Conservation (phyloP, 2,888 invertebrate genomes). For the Saturnia japonica region DNA sequence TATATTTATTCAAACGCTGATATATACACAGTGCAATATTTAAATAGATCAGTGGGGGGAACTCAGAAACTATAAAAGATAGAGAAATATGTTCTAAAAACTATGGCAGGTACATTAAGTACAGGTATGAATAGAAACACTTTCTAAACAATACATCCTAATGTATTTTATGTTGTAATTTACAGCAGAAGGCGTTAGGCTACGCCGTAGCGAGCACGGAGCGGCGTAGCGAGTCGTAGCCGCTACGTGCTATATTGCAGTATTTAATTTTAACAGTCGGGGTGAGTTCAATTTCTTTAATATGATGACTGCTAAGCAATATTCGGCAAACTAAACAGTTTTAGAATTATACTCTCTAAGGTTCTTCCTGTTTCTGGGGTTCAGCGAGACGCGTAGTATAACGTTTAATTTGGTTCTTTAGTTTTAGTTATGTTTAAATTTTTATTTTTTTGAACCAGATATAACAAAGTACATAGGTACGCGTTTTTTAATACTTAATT, state of each 20-base stretch:
- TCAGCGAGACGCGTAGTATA: background rate
- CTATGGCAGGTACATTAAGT: too few relatives aligned
- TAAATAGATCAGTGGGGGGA: too few relatives aligned
- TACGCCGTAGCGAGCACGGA: background rate
- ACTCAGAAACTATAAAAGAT: too few relatives aligned
- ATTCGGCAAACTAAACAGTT: background rate
- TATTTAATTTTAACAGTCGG: background rate
- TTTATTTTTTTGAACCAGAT: too few relatives aligned
- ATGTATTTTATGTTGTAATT: background rate
- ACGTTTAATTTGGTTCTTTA: background rate
- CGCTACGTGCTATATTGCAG: background rate
- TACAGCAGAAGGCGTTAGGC: background rate
- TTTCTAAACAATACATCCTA: too few relatives aligned
- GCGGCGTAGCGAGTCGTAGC: background rate
- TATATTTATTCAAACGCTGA: too few relatives aligned
- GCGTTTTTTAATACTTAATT: too few relatives aligned
- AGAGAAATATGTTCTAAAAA: too few relatives aligned
- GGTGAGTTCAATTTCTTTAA: background rate
- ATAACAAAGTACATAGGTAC: too few relatives aligned
- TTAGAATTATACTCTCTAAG: background rate
- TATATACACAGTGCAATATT: too few relatives aligned
- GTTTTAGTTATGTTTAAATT: background rate
- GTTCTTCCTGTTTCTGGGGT: background rate
- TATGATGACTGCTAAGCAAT: background rate
- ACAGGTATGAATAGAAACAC: too few relatives aligned